phyloP scores from a whole-genome alignment of 1,140 invertebrate genomes.

The Oreohelix idahoensis region DNA sequence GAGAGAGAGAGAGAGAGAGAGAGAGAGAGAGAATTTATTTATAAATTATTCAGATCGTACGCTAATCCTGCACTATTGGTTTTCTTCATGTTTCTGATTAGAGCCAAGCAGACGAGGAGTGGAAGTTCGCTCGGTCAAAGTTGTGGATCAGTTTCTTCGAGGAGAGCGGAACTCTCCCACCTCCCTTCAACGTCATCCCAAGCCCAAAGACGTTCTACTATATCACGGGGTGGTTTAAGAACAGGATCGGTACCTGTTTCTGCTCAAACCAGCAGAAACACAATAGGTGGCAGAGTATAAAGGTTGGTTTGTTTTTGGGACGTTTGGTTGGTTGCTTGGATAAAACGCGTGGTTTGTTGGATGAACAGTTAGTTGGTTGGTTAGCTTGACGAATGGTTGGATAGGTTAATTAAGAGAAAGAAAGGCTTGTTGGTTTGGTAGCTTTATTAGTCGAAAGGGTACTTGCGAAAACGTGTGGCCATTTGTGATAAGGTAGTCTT shows the following conservation, averaged over 20 bases:
- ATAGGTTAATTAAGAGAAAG: too few relatives aligned
- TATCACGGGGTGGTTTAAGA: slow-evolving; percentile 86
- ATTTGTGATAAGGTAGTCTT: too few relatives aligned
- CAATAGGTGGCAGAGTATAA: slow-evolving; percentile 72
- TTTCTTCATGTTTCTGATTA: slow-evolving; percentile 67
- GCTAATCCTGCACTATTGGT: too few relatives aligned
- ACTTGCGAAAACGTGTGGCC: too few relatives aligned
- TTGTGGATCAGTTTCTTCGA: slow-evolving; percentile 99
- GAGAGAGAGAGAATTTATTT: not conserved
- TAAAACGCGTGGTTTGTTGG: too few relatives aligned
- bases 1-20: not conserved
- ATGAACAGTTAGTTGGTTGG: too few relatives aligned
- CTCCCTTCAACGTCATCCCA: slow-evolving; percentile 90
- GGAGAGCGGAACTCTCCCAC: slow-evolving; percentile 94
- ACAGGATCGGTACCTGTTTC: slow-evolving; percentile 75
- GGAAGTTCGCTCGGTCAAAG: slow-evolving; percentile 96
- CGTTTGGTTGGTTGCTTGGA: not conserved
- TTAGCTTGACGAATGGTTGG: too few relatives aligned
- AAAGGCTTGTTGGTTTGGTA: too few relatives aligned
- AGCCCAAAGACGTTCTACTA: slow-evolving; percentile 81
- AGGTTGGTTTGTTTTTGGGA: slow-evolving; percentile 50
- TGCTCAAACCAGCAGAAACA: slow-evolving; percentile 68
- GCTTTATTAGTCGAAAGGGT: too few relatives aligned
- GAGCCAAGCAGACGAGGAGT: slow-evolving; percentile 97
- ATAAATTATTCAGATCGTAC: too few relatives aligned